Percentiles rank a stretch among this genome's conserved stretches.
Evolutionary conservation across 2,888 invertebrate genomes (phyloP).

Genomic region (Amphipyra berbera): DNA sequence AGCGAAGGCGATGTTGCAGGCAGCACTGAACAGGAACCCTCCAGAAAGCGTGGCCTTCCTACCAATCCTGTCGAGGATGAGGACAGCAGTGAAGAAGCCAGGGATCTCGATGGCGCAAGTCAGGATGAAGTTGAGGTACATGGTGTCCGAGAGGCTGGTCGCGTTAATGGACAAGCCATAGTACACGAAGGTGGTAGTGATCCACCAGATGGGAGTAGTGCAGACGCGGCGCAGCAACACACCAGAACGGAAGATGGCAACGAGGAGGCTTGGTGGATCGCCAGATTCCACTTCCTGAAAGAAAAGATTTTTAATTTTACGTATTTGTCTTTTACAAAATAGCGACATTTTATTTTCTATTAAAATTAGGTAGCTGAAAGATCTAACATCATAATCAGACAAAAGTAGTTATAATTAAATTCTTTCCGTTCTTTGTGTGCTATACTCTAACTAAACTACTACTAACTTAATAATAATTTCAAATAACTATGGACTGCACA

Average conservation of each 20-base stretch:
- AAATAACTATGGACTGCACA: too few species aligned
- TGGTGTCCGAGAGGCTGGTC: slow-evolving; percentile 92
- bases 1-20: slow-evolving; percentile 78
- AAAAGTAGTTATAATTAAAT: too few species aligned
- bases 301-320: not conserved
- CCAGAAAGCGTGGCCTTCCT: slow-evolving; percentile 90
- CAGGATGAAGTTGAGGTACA: slow-evolving; percentile 93
- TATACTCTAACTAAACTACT: too few species aligned
- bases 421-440: too few species aligned
- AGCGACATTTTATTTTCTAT: too few species aligned
- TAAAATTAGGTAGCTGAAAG: too few species aligned
- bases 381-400: too few species aligned
- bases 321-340: not conserved
- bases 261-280: slow-evolving; percentile 61
- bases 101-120: slow-evolving; percentile 92
- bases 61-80: slow-evolving; percentile 91
- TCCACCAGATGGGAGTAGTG: slow-evolving; percentile 94
- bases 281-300: slow-evolving; percentile 37
- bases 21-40: slow-evolving; percentile 90
- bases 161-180: slow-evolving; percentile 95
- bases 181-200: slow-evolving; percentile 94
- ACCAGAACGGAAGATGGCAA: slow-evolving; percentile 83
- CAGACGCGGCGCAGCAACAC: slow-evolving; percentile 89
- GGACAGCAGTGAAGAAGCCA: slow-evolving; percentile 90
- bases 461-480: too few species aligned